Conservation (phyloP, 2,888 invertebrate species). For the Lithosia quadra region DNA sequence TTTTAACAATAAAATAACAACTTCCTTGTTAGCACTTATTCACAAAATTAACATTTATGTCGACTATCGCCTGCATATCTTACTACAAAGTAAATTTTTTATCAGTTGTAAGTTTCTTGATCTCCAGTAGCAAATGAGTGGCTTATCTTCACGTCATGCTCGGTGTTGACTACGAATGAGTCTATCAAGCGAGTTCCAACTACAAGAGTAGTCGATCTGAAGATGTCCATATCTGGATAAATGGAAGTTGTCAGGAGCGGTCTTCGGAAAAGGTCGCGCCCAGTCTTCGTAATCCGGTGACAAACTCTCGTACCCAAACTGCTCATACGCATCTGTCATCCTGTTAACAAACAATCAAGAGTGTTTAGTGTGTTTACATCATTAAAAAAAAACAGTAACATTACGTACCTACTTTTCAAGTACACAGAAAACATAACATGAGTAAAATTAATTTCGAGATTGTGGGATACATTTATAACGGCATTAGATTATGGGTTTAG, state of each 20-base stretch:
- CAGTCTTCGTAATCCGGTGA: slow-evolving; percentile 84
- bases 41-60: not conserved
- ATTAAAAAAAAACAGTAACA: not conserved
- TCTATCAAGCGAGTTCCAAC: slow-evolving; percentile 93
- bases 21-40: slow-evolving; percentile 21
- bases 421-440: too few relatives aligned
- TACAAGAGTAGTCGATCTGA: slow-evolving; percentile 93
- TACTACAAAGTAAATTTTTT: not conserved
- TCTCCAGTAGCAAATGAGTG: not conserved
- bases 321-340: slow-evolving; percentile 80
- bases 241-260: slow-evolving; percentile 89
- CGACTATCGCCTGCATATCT: slow-evolving; percentile 6
- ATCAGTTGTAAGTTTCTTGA: slow-evolving; percentile 4
- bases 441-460: too few relatives aligned
- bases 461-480: too few relatives aligned
- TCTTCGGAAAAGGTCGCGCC: slow-evolving; percentile 92
- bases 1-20: slow-evolving; percentile 23
- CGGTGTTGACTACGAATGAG: slow-evolving; percentile 88
- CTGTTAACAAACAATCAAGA: slow-evolving; percentile 54
- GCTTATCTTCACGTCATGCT: slow-evolving; percentile 9
- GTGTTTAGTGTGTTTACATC: not conserved
- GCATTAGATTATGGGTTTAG: too few relatives aligned
- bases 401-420: too few relatives aligned
- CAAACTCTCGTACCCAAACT: slow-evolving; percentile 78
- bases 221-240: slow-evolving; percentile 92